Evolutionary conservation across 2,797 vertebrate species (phyloP), one percentile per base, ranked within the genome.

Genomic region (Remorina albescens): DNA sequence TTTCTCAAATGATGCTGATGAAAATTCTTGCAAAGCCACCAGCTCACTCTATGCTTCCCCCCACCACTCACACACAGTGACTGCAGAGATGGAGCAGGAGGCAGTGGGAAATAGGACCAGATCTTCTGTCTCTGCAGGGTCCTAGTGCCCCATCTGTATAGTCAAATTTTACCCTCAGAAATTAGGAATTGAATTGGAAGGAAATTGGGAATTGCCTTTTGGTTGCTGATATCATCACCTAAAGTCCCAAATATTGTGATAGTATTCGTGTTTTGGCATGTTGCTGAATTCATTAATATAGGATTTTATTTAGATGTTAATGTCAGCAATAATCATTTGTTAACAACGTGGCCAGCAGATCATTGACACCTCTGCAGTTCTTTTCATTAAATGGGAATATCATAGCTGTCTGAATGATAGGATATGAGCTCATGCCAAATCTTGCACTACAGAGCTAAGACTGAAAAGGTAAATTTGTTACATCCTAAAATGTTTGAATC

Each of bases 21-120:
- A 78, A 80, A 83, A 89, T 85, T 77, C 86, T 88, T 76, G 83
- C 78, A 86, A 82, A 89, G 72, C 78, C 81, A 90, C 82, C 84
- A 85, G 88, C 86, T 88, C 84, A 74, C 71, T 69, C 83, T 79
- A 65, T 84, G 78, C 81, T 83, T 57, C 67, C 74, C 78, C 60
- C 81, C 80, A 85, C 83, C 84, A 81, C 87, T 87, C 88, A 87
- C 87, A 86, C 89, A 86, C 89, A 86, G 82, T 89, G 89, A 92
- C 91, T 91, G 91, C 93, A 91, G 90, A 91, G 91, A 93, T 90
- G 88, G 88, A 93, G 86, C 86, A 89, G 86, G 86, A 90, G 90
- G 89, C 90, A 86, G 85, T 12, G 57, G 88, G 88, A 82, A 87
- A 77, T 59, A 88, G 81, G 79, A 81, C 81, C 78, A 71, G 58